These are phyloP conservation scores for Pipistrellus pygmaeus DNA, from an alignment of 2,797 vertebrate genomes.

Conservation along the genomic window DNA sequence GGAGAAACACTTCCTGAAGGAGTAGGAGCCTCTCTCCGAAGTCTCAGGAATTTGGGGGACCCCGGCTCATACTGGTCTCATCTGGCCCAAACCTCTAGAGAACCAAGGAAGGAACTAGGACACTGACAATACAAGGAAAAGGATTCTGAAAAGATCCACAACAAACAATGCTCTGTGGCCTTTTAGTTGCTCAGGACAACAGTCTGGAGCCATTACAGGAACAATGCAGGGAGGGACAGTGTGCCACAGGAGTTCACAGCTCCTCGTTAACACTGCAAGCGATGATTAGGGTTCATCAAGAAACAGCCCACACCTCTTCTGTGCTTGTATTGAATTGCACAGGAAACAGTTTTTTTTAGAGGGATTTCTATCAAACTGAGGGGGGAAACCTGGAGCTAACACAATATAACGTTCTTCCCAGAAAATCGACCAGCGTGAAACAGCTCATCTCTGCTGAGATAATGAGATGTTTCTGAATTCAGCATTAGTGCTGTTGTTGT, in stretches of 20 bases:
- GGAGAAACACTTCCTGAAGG: background rate
- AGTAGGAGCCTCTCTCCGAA: background rate
- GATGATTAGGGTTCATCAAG: background rate
- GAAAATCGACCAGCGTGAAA: background rate
- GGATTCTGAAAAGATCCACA: background rate
- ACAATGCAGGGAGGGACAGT: background rate
- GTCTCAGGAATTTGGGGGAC: background rate
- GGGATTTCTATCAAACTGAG: background rate
- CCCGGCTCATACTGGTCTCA: background rate
- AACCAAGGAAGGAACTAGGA: background rate
- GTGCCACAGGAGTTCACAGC: fast-evolving
- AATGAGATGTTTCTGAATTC: background rate
- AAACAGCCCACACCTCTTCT: background rate
- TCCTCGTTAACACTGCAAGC: fast-evolving
- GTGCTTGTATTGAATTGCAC: background rate
- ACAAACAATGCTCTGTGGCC: background rate
- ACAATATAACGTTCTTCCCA: background rate
- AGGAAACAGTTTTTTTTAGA: background rate
- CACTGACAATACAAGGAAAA: background rate
- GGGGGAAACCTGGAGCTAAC: background rate
- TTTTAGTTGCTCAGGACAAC: background rate
- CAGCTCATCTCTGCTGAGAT: background rate
- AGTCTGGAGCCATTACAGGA: background rate
- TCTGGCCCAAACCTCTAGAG: background rate
- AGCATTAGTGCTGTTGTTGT: background rate